A percentile compares a stretch with the other conserved stretches of the same genome.
These are phyloP conservation scores for Lutjanus argentimaculatus DNA, from an alignment of 2,797 vertebrate species.

Conservation along the genomic window DNA sequence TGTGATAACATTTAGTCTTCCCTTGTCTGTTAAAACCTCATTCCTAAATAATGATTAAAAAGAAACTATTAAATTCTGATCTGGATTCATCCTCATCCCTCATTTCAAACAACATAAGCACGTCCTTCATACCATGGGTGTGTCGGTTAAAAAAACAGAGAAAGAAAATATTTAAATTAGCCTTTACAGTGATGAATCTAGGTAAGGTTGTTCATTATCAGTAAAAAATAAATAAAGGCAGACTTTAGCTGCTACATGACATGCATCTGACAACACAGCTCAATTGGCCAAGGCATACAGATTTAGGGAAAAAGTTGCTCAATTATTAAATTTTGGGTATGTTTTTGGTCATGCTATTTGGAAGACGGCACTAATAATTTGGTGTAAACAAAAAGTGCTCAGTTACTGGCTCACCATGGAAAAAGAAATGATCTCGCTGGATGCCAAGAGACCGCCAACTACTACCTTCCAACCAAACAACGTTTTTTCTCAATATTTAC, in stretches of 20 bases:
- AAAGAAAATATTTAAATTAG: constrained; percentile 50
- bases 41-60: constrained; percentile 49
- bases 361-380: constrained; percentile 39
- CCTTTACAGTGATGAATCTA: constrained; percentile 61
- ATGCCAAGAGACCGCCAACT: not conserved
- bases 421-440: not conserved
- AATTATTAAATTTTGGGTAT: not conserved
- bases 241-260: constrained; percentile 59
- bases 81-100: constrained; percentile 39
- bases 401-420: constrained; percentile 20
- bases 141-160: constrained; percentile 34
- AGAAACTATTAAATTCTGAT: constrained; percentile 24
- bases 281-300: constrained; percentile 22
- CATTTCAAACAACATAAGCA: constrained; percentile 40
- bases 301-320: not conserved
- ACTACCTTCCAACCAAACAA: not conserved
- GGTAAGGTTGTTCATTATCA: constrained; percentile 24
- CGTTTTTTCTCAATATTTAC: not conserved
- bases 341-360: constrained; percentile 29
- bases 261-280: constrained; percentile 12
- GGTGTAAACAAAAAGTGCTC: constrained; percentile 59
- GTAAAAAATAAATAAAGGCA: constrained; percentile 70
- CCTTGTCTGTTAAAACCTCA: constrained; percentile 54
- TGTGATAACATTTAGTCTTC: constrained; percentile 16
- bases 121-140: constrained; percentile 47